Evolutionary conservation across 2,888 invertebrate species (phyloP), one percentile per base, ranked within the genome.

Genomic region (Eupithecia exiguata): DNA sequence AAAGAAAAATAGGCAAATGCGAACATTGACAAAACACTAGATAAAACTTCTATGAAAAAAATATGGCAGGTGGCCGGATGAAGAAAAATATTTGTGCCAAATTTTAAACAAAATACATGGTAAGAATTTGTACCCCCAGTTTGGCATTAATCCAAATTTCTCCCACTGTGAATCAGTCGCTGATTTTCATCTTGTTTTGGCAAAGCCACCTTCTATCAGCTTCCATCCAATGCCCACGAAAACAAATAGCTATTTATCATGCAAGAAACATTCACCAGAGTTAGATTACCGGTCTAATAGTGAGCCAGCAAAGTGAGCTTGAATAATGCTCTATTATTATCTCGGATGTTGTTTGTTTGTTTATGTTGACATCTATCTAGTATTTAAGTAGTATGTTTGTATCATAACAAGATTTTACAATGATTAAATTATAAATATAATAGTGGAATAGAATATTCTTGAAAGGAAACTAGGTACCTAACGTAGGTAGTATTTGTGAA

Each of bases 101-200:
- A 88, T 88, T 87, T 90, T 85, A 30, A 83, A 84, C 81, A 84
- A 87, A 87, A 87, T 84, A 88, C 86, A 85, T 81, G 82, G 83
- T 86, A 84, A 87, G 88, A 88, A 87, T 79, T 63, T 88, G 84
- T 89, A 84, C 84, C 84, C 85, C 40, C 83, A 82, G 84, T 85
- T 89, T 93, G 94, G 94, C 94, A 82, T 76, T 82, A 80, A 80
- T 91, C 94, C 94, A 94, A 92, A 85, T 87, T 86, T 87, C 84
- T 81, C 83, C 72, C 77, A 70, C 69, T 83, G 85, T 89, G 89
- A 90, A 87, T 92, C 89, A 90, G 89, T 83, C 88, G 86, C 86
- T 89, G 84, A 89, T 88, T 87, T 86, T 87, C 81, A 84, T 86
- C 88, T 91, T 81, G 80, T 88, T 93, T 94, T 93, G 93, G 93